phyloP scores from a whole-genome alignment of 2,797 vertebrate species.

The Monodelphis domestica region DNA sequence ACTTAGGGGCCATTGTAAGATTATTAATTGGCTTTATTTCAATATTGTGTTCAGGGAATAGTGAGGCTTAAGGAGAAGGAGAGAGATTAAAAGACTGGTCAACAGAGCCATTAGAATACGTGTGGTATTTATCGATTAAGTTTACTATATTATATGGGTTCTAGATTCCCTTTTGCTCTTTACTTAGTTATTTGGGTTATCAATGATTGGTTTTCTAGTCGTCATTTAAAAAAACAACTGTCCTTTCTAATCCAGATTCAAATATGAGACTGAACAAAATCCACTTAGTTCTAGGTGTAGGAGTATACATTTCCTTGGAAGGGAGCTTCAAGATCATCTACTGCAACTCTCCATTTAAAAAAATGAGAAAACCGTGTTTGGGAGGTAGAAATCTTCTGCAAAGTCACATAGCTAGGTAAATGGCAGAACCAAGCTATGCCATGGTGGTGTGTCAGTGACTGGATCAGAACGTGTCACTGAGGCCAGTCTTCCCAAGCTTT shows the following conservation, averaged over 20 bases:
- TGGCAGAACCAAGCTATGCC: neutral
- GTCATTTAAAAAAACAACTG: neutral
- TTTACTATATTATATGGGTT: neutral
- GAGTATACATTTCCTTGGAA: too few species aligned
- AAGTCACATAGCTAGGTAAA: neutral
- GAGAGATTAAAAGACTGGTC: neutral
- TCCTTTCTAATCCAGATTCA: neutral
- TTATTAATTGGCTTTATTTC: neutral
- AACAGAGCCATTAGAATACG: neutral
- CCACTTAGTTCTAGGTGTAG: neutral
- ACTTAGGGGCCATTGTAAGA: neutral
- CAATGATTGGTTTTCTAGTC: neutral
- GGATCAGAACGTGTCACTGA: neutral
- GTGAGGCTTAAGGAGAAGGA: neutral
- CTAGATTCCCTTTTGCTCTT: neutral
- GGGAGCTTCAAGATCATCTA: neutral
- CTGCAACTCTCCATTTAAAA: neutral
- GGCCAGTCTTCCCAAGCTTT: neutral
- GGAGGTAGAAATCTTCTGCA: neutral
- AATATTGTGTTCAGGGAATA: neutral
- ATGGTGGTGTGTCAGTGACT: neutral
- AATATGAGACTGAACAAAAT: neutral
- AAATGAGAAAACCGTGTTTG: neutral
- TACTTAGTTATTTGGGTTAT: neutral
- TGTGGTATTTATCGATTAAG: neutral